phyloP scores from a whole-genome alignment of 2,888 invertebrate species.

The Ormyrus nitidulus region DNA sequence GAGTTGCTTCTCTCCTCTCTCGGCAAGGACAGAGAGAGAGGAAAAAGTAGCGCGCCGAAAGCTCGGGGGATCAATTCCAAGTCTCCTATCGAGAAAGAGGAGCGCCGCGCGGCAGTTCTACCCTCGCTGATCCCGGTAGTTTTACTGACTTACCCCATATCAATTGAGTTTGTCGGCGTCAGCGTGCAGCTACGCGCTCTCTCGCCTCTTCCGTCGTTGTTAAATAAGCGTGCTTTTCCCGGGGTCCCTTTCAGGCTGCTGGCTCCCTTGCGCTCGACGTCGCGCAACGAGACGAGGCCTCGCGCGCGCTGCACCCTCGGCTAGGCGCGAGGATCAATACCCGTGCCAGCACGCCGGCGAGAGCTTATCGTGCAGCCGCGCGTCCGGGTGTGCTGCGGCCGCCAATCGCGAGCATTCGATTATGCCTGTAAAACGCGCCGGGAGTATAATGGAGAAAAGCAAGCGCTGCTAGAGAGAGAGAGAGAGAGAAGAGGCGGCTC shows the following conservation, averaged over 20 bases:
- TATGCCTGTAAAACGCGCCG: constrained; percentile 11
- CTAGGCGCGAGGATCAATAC: constrained; percentile 71
- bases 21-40: background rate
- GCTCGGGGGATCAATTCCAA: constrained; percentile 43
- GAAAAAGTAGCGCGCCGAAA: background rate
- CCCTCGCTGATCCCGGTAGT: too few species aligned
- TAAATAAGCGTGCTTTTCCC: constrained; percentile 8
- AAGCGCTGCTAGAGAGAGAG: too few species aligned
- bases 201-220: background rate
- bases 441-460: background rate
- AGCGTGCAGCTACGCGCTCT: too few species aligned
- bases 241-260: constrained; percentile 14
- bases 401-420: constrained; percentile 29
- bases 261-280: constrained; percentile 3
- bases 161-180: constrained; percentile 19
- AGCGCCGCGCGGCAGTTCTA: background rate
- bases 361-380: constrained; percentile 70
- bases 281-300: constrained; percentile 3
- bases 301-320: constrained; percentile 49
- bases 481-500: background rate
- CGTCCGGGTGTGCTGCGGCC: background rate
- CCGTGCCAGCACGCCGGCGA: constrained; percentile 57
- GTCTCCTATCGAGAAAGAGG: constrained; percentile 11
- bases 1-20: background rate
- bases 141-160: constrained; percentile 9